Evolutionary conservation across 2,797 vertebrate species (phyloP), one percentile per base, ranked within the genome.

Genomic region (Enteromius unitaeniatus): DNA sequence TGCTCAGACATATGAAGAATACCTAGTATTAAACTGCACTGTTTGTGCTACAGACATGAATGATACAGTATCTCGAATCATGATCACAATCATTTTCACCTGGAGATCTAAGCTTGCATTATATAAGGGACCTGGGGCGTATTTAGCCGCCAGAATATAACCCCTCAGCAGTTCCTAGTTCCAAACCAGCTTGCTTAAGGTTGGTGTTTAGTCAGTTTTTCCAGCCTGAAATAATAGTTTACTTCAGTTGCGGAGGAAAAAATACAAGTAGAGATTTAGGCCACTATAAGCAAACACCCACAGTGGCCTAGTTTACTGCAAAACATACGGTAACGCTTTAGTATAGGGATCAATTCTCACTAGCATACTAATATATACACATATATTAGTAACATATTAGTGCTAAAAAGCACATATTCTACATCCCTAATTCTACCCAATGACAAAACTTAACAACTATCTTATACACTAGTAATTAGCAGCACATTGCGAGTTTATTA

Each of bases 61-160:
- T 68, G 65, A 68, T 68, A 68, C 31, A 40, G 65, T 40, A 68
- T 19, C 65, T 21, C 21, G 0, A 68, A n/a, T 68, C 34, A 31
- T 31, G 6, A 31, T 31, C 3, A 68, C n/a, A n/a, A 68, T 40
- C 9, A 68, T 40, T 68, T 68, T 40, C 34, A 40, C 31, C 19
- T 11, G 19, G 34, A 68, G 34, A 68, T 64, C 14, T 64, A 64
- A 64, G 62, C 26, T 19, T 68, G 17, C 34, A 68, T 68, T 21
- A 68, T 40, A 40, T 9, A 40, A 37, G 9, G 31, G 9, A n/a
- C 19, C 65, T 68, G 9, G 40, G 34, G 34, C 65, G 21, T 68
- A 40, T 68, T 68, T 68, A 68, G 34, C 9, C 8, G 10, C 65
- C 65, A 68, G 65, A 68, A 40, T 68, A 68, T 37, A 68, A 40